Conservation (phyloP, 2,888 invertebrate genomes). For the Dysmachus trigonus region DNA sequence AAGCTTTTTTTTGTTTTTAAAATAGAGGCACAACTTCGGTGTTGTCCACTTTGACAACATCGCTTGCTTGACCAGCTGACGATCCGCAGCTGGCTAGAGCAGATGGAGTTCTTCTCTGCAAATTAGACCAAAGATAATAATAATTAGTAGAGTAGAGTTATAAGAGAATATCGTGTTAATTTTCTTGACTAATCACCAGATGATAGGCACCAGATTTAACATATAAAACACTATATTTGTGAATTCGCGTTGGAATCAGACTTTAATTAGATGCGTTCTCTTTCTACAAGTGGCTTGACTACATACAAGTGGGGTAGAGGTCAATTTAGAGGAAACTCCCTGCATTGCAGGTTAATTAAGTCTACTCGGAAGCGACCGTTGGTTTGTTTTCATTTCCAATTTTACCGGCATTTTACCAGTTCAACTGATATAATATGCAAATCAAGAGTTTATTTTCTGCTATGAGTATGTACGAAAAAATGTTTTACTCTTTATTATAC, state of each 20-base stretch:
- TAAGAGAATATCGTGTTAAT: not conserved
- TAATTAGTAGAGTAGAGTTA: not conserved
- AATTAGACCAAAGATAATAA: not conserved
- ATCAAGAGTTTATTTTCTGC: not conserved
- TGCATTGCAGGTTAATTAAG: not conserved
- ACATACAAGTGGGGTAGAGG: not conserved
- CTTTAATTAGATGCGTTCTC: not conserved
- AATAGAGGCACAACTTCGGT: not conserved
- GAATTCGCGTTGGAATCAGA: not conserved
- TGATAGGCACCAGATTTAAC: not conserved
- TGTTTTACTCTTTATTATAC: too few species aligned
- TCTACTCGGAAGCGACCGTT: not conserved
- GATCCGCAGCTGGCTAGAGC: not conserved
- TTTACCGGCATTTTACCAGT: not conserved
- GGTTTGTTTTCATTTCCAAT: not conserved
- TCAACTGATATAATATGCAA: not conserved
- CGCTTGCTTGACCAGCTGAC: not conserved
- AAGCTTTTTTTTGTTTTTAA: not conserved
- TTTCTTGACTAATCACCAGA: not conserved
- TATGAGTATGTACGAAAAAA: too few species aligned
- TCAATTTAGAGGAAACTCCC: not conserved
- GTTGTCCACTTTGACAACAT: not conserved
- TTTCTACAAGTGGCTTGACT: not conserved
- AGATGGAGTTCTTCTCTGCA: not conserved
- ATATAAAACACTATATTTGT: not conserved